These are phyloP conservation scores for Sabatieria punctata DNA, from an alignment of 2,888 invertebrate species.

Conservation along the genomic window DNA sequence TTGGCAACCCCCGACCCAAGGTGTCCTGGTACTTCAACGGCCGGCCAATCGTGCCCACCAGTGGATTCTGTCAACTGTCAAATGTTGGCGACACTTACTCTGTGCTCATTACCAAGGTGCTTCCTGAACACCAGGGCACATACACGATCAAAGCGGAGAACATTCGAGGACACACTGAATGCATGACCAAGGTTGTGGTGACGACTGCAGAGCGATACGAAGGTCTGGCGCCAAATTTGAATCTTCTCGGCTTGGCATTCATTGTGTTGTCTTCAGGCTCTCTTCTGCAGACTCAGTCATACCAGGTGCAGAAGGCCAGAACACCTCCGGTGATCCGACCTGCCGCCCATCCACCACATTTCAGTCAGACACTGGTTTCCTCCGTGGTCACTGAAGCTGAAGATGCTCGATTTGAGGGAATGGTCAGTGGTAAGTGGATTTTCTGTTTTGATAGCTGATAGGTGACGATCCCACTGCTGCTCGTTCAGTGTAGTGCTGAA, in stretches of 20 bases:
- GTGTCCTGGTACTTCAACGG: constrained; percentile 35
- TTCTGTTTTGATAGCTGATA: too few relatives aligned
- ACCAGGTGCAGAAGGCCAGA: constrained; percentile 7
- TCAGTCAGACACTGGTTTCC: constrained; percentile 27
- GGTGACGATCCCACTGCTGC: too few relatives aligned
- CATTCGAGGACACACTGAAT: constrained; percentile 6
- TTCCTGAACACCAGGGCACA: constrained; percentile 2
- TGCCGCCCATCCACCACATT: constrained; percentile 26
- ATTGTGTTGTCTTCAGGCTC: constrained; percentile 1
- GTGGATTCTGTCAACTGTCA: constrained; percentile 15
- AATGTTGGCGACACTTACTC: constrained; percentile 35
- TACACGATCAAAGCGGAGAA: constrained; percentile 8
- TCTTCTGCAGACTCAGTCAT: constrained; percentile 4
- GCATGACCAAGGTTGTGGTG: neutral
- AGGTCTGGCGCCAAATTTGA: too few relatives aligned
- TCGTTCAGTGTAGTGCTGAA: too few relatives aligned
- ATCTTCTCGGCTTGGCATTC: too few relatives aligned
- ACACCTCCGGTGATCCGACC: neutral
- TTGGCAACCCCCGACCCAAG: constrained; percentile 35
- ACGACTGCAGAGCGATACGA: too few relatives aligned
- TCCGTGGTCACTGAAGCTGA: constrained; percentile 24
- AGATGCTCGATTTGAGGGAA: constrained; percentile 23
- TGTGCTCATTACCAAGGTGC: constrained; percentile 33
- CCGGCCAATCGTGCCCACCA: constrained; percentile 16
- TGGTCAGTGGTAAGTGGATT: constrained; percentile 20